Evolutionary conservation across 2,888 invertebrate genomes (phyloP).

Genomic region (Cataglyphis altisquamis): DNA sequence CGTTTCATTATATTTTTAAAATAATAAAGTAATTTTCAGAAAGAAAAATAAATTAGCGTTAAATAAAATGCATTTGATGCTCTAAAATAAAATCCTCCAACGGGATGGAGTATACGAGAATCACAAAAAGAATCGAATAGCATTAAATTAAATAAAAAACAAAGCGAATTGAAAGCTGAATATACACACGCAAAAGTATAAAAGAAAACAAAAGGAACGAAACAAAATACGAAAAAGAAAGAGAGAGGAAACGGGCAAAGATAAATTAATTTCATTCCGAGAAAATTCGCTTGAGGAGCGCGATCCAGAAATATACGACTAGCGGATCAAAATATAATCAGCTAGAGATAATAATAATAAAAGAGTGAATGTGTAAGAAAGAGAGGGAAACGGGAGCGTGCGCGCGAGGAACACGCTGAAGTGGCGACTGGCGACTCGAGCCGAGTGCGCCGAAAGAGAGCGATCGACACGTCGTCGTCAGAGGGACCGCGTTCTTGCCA

Average conservation of each 20-base stretch:
- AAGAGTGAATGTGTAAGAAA: neutral
- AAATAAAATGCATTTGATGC: neutral
- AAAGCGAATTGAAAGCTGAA: neutral
- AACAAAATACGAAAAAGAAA: neutral
- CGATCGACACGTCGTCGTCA: slow-evolving; percentile 27
- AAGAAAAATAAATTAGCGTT: neutral
- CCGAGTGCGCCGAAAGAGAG: slow-evolving; percentile 23
- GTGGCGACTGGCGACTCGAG: slow-evolving; percentile 10
- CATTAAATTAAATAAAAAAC: neutral
- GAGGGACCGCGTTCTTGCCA: slow-evolving; percentile 44
- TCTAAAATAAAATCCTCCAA: neutral
- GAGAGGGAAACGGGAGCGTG: neutral
- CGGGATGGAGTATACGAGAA: neutral
- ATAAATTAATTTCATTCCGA: slow-evolving; percentile 1
- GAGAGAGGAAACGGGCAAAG: neutral
- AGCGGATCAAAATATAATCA: neutral
- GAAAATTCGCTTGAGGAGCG: neutral
- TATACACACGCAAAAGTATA: neutral
- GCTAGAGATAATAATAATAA: neutral
- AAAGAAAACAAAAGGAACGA: neutral
- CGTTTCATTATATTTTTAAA: neutral
- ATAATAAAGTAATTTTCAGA: no score
- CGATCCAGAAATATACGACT: neutral
- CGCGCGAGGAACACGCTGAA: neutral
- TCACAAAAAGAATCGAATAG: neutral